Evolutionary conservation across 2,888 invertebrate species (phyloP).

Genomic region (Himalopsyche tibetana): DNA sequence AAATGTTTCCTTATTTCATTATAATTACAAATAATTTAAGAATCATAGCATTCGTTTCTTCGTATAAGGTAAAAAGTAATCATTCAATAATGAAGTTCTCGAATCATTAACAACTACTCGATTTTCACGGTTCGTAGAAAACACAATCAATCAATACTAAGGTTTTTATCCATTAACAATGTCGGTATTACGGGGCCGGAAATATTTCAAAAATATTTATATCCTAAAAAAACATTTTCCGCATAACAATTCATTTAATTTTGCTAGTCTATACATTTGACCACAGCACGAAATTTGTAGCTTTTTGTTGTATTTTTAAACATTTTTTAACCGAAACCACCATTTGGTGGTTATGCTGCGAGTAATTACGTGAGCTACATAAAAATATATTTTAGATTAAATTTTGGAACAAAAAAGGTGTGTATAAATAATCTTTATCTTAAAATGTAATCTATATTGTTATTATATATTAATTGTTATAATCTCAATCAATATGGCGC

Average conservation of each 20-base stretch:
- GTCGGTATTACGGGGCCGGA: not conserved
- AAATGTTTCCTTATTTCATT: no score
- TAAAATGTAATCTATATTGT: no score
- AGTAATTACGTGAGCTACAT: slow-evolving; percentile 54
- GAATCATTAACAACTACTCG: not conserved
- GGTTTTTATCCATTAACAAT: not conserved
- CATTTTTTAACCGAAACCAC: slow-evolving; percentile 34
- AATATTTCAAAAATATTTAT: slow-evolving; percentile 6
- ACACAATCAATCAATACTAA: slow-evolving; percentile 9
- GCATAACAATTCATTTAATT: slow-evolving; percentile 52
- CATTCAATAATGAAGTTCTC: not conserved
- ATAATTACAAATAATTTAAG: no score
- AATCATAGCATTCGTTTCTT: not conserved
- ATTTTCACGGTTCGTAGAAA: not conserved
- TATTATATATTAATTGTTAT: no score
- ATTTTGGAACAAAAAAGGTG: no score
- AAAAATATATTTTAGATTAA: not conserved
- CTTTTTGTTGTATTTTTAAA: slow-evolving; percentile 48
- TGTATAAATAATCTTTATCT: no score
- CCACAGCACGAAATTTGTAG: slow-evolving; percentile 47
- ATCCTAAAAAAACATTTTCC: not conserved
- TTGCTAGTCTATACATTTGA: slow-evolving; percentile 50
- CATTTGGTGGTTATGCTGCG: slow-evolving; percentile 41
- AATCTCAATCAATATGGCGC: no score
- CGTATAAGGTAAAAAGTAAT: not conserved